phyloP scores from a whole-genome alignment of 2,113 vertebrate species.

The Zosterops pallidus region DNA sequence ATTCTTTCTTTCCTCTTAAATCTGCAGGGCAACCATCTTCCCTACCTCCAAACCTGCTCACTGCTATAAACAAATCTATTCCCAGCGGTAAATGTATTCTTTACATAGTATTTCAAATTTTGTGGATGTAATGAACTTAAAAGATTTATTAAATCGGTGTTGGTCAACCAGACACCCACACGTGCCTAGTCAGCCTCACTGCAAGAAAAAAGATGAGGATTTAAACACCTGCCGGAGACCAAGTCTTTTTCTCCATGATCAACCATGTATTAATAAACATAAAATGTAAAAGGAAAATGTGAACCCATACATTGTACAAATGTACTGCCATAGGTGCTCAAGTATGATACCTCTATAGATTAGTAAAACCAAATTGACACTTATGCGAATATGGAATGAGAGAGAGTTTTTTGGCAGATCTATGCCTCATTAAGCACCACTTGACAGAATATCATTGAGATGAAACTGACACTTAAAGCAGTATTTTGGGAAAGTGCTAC shows the following conservation, averaged over 20 bases:
- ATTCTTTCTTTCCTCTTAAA: not conserved
- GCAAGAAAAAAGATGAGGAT: not conserved
- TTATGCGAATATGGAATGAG: not conserved
- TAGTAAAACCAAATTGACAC: not conserved
- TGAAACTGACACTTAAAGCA: not conserved
- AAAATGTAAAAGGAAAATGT: not conserved
- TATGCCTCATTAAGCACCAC: not conserved
- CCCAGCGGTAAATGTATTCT: not conserved
- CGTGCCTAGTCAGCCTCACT: not conserved
- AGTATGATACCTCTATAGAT: accelerated
- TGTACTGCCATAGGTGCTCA: accelerated
- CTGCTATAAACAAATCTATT: not conserved
- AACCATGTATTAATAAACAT: not conserved
- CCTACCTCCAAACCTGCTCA: not conserved
- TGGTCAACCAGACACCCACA: not conserved
- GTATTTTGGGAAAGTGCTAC: not conserved
- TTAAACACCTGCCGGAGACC: not conserved
- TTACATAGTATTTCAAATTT: not conserved
- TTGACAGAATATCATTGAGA: not conserved
- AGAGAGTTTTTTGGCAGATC: not conserved
- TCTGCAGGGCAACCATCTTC: not conserved
- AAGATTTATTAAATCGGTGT: not conserved
- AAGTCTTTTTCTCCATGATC: not conserved
- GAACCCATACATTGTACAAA: not conserved
- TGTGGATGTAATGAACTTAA: not conserved